Evolutionary conservation across 2,888 invertebrate genomes (phyloP).

Genomic region (Metalampra italica): DNA sequence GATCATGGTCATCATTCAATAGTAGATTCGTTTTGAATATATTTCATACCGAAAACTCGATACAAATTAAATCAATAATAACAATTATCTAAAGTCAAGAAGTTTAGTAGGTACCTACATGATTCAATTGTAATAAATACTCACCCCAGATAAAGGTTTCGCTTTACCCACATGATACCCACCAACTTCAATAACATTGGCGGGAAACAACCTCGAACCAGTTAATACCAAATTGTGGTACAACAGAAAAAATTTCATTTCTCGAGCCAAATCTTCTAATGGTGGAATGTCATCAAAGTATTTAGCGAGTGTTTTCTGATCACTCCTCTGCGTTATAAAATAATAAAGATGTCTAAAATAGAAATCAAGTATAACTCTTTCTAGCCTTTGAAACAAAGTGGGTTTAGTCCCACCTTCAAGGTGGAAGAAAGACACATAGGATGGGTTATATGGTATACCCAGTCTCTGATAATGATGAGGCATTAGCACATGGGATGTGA

Average conservation of each 20-base stretch:
- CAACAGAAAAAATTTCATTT: slow-evolving; percentile 76
- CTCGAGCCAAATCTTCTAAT: slow-evolving; percentile 71
- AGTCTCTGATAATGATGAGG: slow-evolving; percentile 79
- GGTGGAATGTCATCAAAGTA: slow-evolving; percentile 73
- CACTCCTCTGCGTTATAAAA: slow-evolving; percentile 37
- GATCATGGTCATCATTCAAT: too few relatives aligned
- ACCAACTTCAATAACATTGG: slow-evolving; percentile 81
- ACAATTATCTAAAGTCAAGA: too few relatives aligned
- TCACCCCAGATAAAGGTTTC: slow-evolving; percentile 67
- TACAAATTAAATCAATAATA: too few relatives aligned
- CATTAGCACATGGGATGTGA: slow-evolving; percentile 79
- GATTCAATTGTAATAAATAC: slow-evolving; percentile 24
- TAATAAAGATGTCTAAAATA: slow-evolving; percentile 42
- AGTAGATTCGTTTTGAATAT: too few relatives aligned
- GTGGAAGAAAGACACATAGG: slow-evolving; percentile 76
- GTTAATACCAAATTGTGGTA: slow-evolving; percentile 81
- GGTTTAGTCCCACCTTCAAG: slow-evolving; percentile 64
- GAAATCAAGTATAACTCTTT: slow-evolving; percentile 46
- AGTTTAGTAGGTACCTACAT: neutral
- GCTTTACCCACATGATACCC: slow-evolving; percentile 75
- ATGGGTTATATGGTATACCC: slow-evolving; percentile 77
- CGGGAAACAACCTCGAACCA: slow-evolving; percentile 74
- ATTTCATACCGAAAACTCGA: too few relatives aligned
- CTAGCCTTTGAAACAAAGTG: slow-evolving; percentile 50
- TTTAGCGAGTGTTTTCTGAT: slow-evolving; percentile 51